A percentile compares a stretch with the other conserved stretches of the same genome.
These are phyloP conservation scores for Ramazzottius varieornatus DNA, from an alignment of 2,888 invertebrate species.

Conservation along the genomic window DNA sequence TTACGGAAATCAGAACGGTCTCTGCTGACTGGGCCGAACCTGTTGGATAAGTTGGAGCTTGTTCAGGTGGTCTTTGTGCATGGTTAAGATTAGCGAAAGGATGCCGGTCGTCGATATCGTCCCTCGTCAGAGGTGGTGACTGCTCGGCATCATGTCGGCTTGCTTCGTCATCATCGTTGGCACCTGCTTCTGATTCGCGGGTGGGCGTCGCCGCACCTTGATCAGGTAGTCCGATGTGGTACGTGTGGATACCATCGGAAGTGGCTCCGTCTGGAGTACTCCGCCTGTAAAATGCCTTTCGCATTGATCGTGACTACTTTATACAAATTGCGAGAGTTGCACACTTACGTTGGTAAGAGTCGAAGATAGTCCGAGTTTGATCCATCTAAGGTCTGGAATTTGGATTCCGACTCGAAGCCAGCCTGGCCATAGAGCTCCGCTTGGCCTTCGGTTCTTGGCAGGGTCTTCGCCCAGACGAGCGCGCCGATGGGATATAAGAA, in stretches of 20 bases:
- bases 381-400: conserved; percentile 44
- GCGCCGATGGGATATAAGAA: conserved; percentile 61
- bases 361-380: conserved; percentile 70
- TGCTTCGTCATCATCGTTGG: conserved; percentile 13
- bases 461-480: conserved; percentile 44
- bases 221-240: conserved; percentile 12
- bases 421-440: conserved; percentile 77
- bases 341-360: conserved; percentile 42
- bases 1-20: no score
- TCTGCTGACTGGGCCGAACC: no score
- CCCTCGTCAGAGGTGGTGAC: not conserved
- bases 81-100: not conserved
- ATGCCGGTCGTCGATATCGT: conserved; percentile 5
- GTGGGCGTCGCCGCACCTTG: conserved; percentile 11
- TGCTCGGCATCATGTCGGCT: conserved; percentile 11
- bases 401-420: conserved; percentile 57
- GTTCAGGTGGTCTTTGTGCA: not conserved
- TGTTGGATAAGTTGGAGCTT: no score
- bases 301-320: no score
- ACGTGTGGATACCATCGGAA: not conserved
- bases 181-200: conserved; percentile 11
- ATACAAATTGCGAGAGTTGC: not conserved
- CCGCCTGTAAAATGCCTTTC: not conserved
- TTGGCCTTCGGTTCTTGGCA: conserved; percentile 37
- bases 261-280: not conserved